A percentile compares a stretch with the other conserved stretches of the same genome.
Conservation (phyloP, 2,797 vertebrate genomes). For the Hemibagrus guttatus region DNA sequence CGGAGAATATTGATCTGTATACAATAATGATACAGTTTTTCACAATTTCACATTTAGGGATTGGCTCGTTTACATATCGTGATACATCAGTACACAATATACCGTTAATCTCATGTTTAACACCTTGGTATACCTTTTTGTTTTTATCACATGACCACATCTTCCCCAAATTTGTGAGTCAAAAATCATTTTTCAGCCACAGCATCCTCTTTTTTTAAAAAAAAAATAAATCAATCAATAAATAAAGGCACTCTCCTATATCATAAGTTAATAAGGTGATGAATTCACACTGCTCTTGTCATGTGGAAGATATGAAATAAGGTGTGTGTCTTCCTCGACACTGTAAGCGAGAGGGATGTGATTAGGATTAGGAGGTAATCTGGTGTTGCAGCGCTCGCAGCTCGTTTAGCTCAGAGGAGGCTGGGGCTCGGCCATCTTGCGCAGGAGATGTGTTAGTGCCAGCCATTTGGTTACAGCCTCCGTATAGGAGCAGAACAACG, state of each 20-base stretch:
- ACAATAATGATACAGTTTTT: background rate
- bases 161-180: background rate
- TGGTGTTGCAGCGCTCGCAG: slow-evolving; percentile 8
- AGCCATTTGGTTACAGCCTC: slow-evolving; percentile 26
- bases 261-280: background rate
- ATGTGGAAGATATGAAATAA: background rate
- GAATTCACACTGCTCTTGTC: background rate
- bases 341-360: background rate
- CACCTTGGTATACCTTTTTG: background rate
- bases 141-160: background rate
- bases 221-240: background rate
- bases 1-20: background rate
- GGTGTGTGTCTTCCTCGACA: background rate
- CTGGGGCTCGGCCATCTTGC: slow-evolving; percentile 62
- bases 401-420: slow-evolving; percentile 17
- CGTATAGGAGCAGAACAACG: background rate
- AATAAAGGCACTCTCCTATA: background rate
- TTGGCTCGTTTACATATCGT: background rate
- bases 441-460: slow-evolving; percentile 40
- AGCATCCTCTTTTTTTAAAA: background rate
- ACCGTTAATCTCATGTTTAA: background rate
- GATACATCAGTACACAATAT: background rate
- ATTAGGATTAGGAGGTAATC: slow-evolving; percentile 12
- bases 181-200: background rate
- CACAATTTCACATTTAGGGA: background rate